A percentile compares a stretch with the other conserved stretches of the same genome.
These are phyloP conservation scores for Branchipolynoe longqiensis DNA, from an alignment of 2,888 invertebrate species.

Conservation along the genomic window DNA sequence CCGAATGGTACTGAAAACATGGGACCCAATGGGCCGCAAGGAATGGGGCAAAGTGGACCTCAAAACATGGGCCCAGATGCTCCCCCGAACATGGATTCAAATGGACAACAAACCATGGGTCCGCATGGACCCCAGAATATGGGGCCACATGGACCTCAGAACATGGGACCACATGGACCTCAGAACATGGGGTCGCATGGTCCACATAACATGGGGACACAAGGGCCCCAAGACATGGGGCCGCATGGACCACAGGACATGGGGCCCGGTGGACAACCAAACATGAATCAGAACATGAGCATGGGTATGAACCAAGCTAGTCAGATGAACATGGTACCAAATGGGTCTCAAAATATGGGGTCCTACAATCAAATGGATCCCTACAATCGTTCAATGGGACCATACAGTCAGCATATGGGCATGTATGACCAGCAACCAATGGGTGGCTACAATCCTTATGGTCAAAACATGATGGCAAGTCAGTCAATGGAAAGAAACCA, in stretches of 20 bases:
- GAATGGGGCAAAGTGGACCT: constrained; percentile 5
- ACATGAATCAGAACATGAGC: constrained; percentile 23
- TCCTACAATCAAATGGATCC: constrained; percentile 33
- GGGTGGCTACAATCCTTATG: constrained; percentile 31
- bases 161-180: constrained; percentile 7
- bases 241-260: neutral
- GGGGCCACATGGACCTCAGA: constrained; percentile 4
- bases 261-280: constrained; percentile 6
- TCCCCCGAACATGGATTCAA: constrained; percentile 11
- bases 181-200: constrained; percentile 25
- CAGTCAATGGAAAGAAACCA: constrained; percentile 33
- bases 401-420: constrained; percentile 23
- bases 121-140: constrained; percentile 41
- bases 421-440: constrained; percentile 20
- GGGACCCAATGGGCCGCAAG: neutral
- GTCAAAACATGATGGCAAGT: constrained; percentile 19
- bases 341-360: constrained; percentile 24
- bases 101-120: constrained; percentile 33
- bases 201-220: neutral
- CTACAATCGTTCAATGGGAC: constrained; percentile 6
- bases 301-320: neutral
- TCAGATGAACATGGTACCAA: constrained; percentile 20
- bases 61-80: constrained; percentile 32
- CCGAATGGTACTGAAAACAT: neutral
- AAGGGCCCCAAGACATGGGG: constrained; percentile 36